Percentiles rank a stretch among this genome's conserved stretches.
phyloP scores from a whole-genome alignment of 2,113 vertebrate genomes.

The Isurus oxyrinchus region DNA sequence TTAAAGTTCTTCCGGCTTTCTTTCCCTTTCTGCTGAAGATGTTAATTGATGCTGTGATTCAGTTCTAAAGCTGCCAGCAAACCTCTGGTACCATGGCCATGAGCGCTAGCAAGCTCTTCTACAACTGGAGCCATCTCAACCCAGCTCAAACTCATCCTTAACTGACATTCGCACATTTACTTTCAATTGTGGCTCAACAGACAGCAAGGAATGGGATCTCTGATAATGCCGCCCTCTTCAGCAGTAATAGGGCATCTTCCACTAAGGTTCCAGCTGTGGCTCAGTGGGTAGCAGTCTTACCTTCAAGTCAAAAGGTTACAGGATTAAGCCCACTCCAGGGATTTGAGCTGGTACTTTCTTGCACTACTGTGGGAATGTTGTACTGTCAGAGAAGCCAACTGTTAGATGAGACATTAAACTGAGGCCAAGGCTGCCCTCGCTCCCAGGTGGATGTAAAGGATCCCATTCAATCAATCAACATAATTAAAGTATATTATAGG shows the following conservation, averaged over 20 bases:
- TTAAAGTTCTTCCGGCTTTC: neutral
- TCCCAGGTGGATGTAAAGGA: neutral
- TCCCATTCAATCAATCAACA: neutral
- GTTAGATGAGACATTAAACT: neutral
- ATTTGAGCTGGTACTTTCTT: neutral
- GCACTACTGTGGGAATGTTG: neutral
- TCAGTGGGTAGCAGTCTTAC: neutral
- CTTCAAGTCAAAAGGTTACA: neutral
- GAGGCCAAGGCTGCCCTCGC: neutral
- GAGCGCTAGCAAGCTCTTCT: neutral
- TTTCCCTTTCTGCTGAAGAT: neutral
- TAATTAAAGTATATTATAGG: neutral
- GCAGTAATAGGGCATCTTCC: neutral
- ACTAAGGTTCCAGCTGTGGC: neutral
- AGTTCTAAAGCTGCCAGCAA: neutral
- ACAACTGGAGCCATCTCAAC: too few relatives aligned
- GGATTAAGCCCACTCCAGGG: neutral
- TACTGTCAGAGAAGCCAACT: neutral
- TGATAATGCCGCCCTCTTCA: neutral
- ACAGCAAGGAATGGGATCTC: neutral
- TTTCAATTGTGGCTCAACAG: neutral
- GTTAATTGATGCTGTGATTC: neutral
- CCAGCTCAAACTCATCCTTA: neutral
- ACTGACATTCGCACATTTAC: neutral
- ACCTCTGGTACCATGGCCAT: neutral